A percentile compares a stretch with the other conserved stretches of the same genome.
Conservation (phyloP, 2,888 invertebrate species). For the Lasioglossum leucozonium region DNA sequence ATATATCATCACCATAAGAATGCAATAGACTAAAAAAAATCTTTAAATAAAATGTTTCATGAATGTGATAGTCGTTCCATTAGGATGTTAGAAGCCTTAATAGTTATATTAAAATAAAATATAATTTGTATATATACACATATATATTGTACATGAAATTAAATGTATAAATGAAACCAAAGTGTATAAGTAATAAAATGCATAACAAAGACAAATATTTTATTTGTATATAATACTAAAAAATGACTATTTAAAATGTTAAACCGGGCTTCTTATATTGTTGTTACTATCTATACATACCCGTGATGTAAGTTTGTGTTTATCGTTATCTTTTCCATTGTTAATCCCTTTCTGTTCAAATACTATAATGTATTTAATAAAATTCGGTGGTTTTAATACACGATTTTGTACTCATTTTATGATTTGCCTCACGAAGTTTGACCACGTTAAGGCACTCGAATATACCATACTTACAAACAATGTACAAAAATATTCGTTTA, state of each 20-base stretch:
- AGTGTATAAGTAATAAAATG: conserved; percentile 73
- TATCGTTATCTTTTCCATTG: conserved; percentile 69
- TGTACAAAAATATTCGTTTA: conserved; percentile 17
- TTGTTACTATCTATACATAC: conserved; percentile 74
- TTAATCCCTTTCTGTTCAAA: conserved; percentile 73
- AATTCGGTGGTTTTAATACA: conserved; percentile 78
- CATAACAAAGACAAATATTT: conserved; percentile 75
- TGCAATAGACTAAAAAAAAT: conserved; percentile 42
- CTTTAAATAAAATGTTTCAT: conserved; percentile 69
- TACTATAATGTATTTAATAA: conserved; percentile 79
- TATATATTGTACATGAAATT: conserved; percentile 62
- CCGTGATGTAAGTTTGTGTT: conserved; percentile 73
- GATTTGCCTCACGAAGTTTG: not conserved
- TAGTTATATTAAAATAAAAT: conserved; percentile 74
- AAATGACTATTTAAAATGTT: conserved; percentile 77
- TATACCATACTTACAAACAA: not conserved
- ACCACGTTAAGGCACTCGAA: not conserved
- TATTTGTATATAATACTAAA: conserved; percentile 70
- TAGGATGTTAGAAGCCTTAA: conserved; percentile 76
- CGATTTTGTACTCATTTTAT: conserved; percentile 13
- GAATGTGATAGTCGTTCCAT: conserved; percentile 82
- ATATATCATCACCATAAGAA: conserved; percentile 38
- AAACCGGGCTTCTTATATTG: conserved; percentile 77
- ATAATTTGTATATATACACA: conserved; percentile 48
- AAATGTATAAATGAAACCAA: conserved; percentile 77